Base-by-base conservation (phyloP, 2,797 vertebrate genomes). In the Sphaeramia orbicularis region DNA sequence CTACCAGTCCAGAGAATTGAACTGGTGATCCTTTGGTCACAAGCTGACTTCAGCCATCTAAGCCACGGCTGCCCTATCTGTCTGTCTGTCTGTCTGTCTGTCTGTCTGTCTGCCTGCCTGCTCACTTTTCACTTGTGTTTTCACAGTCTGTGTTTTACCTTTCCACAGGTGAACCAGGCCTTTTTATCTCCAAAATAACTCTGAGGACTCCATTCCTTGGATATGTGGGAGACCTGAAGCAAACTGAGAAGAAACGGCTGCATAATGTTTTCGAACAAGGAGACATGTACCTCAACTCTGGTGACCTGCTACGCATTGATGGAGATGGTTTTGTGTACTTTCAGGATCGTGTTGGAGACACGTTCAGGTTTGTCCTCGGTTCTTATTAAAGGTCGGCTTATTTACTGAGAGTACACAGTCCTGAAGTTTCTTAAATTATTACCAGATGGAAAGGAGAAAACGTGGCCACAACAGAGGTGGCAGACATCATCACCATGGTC, bases 391-490 rank as follows among this genome's bases (percentile, higher is more conserved):
- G 14, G 21, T 11, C 7, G 4, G 2, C 10, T 35, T 3, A 5
- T 35, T 30, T 4, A 0, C 18, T 11, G 14, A 14, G 1, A 1
- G 18, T 3, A 27, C 10, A 15, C 15, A 18, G 13, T 13, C 1
- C 1, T 36, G 6, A 55, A 8, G 5, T 36, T 21, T 3, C 5
- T 10, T 41, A 7, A 52, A 1, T 49, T 37, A 10, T 16, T 4
- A 10, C 18, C 62, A 97, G 96, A 63, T 97, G 96, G 96, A 97
- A 97, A 91, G 95, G 96, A 44, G 96, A 97, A 86, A 97, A 97
- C 0, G 95, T 97, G 62, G 93, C 96, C 6, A 96, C 96, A 12
- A 94, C 85, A 0, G 96, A 97, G 90, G 95, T 96, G 1, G 86
- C 94, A 11, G 95, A 96, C 71, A 40, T 91, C 68, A 10, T 96